These are phyloP conservation scores for Drosophila pectinifera DNA, from an alignment of 1,140 invertebrate genomes.

Conservation along the genomic window DNA sequence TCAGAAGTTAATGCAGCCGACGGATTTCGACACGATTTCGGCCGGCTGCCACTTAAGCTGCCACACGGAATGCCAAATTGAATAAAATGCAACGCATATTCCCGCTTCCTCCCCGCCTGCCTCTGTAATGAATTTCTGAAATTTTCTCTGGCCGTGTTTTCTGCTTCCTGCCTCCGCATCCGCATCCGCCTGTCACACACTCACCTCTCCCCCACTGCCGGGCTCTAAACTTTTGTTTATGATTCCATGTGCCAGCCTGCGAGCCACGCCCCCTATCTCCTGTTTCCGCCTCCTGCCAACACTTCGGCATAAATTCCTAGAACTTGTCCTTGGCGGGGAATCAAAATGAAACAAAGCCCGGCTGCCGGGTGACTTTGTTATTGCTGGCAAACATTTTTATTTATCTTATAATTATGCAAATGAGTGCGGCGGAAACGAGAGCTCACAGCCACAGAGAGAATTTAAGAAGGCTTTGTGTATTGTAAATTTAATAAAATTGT, in stretches of 20 bases:
- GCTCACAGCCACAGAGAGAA: background rate
- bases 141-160: conserved; percentile 45
- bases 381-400: conserved; percentile 74
- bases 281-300: conserved; percentile 18
- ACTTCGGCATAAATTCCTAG: conserved; percentile 59
- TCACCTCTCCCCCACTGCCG: conserved; percentile 2
- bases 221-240: conserved; percentile 52
- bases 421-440: conserved; percentile 14
- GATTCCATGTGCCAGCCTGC: conserved; percentile 60
- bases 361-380: conserved; percentile 45
- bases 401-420: conserved; percentile 83
- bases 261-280: conserved; percentile 44
- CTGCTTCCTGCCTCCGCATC: conserved; percentile 76
- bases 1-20: conserved; percentile 72
- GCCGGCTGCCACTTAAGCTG: conserved; percentile 61
- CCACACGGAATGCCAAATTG: conserved; percentile 49
- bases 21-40: conserved; percentile 53
- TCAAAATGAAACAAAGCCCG: conserved; percentile 70
- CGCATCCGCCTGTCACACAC: conserved; percentile 75
- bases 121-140: conserved; percentile 72
- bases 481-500: no score
- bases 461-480: background rate
- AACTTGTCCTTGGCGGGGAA: conserved; percentile 55
- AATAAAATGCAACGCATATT: conserved; percentile 42
- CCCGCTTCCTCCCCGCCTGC: conserved; percentile 1